These are phyloP conservation scores for Hydropsyche betteni DNA, from an alignment of 2,888 invertebrate genomes.

Conservation along the genomic window DNA sequence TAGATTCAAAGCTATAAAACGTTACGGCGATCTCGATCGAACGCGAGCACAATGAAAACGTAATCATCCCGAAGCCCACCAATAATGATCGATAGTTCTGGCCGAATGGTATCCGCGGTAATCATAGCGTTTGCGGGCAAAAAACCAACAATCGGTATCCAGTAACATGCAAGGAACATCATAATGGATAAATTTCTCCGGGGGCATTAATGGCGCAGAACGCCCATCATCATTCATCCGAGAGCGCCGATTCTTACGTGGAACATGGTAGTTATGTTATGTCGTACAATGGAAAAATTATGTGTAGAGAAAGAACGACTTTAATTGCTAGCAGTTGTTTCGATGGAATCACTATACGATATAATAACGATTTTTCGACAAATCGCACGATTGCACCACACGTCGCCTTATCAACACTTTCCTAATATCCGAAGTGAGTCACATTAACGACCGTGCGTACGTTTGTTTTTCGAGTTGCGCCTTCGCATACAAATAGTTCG, in stretches of 20 bases:
- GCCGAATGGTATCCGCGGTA: conserved; percentile 27
- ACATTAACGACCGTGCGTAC: not conserved
- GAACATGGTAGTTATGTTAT: too few relatives aligned
- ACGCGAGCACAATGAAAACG: not conserved
- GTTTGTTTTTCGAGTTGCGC: not conserved
- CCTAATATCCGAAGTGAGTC: too few relatives aligned
- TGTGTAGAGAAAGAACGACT: too few relatives aligned
- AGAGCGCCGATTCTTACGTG: conserved; percentile 6
- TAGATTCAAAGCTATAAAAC: not conserved
- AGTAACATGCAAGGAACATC: conserved; percentile 38
- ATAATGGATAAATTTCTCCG: conserved; percentile 37
- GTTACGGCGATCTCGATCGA: too few relatives aligned
- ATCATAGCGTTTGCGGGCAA: conserved; percentile 26
- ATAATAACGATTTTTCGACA: not conserved
- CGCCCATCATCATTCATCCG: conserved; percentile 33
- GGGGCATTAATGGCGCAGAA: conserved; percentile 35
- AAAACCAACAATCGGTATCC: conserved; percentile 30
- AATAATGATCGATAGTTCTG: conserved; percentile 34
- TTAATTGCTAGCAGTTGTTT: too few relatives aligned
- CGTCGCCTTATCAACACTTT: not conserved
- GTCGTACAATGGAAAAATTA: not conserved
- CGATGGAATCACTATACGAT: too few relatives aligned
- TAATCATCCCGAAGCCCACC: conserved; percentile 24
- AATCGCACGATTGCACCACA: not conserved
- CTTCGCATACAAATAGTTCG: conserved; percentile 36